These are phyloP conservation scores for Spisula solida DNA, from an alignment of 2,888 invertebrate species.

Conservation along the genomic window DNA sequence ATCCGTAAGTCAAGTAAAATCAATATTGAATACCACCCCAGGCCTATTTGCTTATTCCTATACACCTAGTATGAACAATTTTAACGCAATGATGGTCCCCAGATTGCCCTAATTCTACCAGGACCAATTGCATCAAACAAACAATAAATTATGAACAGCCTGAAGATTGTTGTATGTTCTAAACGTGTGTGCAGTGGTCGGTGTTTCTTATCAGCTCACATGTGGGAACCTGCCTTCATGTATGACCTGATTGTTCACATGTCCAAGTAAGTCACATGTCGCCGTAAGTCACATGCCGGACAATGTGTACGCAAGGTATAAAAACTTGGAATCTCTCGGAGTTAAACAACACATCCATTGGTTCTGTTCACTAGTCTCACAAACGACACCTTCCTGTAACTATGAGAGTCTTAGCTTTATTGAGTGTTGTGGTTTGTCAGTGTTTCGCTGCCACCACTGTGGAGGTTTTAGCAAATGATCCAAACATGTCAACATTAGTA, in stretches of 20 bases:
- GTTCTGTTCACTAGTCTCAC: neutral
- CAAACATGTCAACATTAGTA: slow-evolving; percentile 57
- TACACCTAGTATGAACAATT: too few relatives aligned
- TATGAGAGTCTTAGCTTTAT: slow-evolving; percentile 40
- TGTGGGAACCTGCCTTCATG: neutral
- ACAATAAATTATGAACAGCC: too few relatives aligned
- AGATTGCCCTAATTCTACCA: too few relatives aligned
- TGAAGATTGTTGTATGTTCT: too few relatives aligned
- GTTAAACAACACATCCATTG: neutral
- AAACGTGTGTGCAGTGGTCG: too few relatives aligned
- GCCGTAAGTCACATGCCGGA: neutral
- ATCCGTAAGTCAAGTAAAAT: too few relatives aligned
- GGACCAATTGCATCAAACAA: too few relatives aligned
- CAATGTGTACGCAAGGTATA: neutral
- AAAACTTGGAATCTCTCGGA: neutral
- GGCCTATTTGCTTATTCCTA: too few relatives aligned
- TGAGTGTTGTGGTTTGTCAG: slow-evolving; percentile 34
- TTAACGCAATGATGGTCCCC: too few relatives aligned
- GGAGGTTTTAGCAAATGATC: slow-evolving; percentile 53
- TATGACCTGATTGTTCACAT: neutral
- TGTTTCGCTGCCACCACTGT: slow-evolving; percentile 53
- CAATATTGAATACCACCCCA: too few relatives aligned
- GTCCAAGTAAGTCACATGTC: neutral
- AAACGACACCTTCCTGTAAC: neutral
- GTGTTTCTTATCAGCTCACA: too few relatives aligned